Base-by-base conservation (phyloP, 2,888 invertebrate genomes). In the Perdita meconis region DNA sequence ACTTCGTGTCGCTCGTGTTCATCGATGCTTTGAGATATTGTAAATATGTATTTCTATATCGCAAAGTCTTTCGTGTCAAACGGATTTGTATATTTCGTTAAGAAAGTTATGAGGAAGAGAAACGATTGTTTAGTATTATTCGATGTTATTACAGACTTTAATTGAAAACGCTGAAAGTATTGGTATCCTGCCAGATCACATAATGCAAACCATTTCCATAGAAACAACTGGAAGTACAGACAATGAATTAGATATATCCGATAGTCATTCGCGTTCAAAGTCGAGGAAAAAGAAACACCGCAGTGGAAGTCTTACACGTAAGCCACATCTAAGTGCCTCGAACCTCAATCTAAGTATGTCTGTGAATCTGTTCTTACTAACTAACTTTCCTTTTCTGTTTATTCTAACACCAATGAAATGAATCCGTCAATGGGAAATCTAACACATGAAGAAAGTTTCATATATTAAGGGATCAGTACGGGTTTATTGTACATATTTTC, bases 231-330 rank as follows among this genome's bases (percentile, higher is more conserved):
- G 89, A 22, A 91, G 88, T 22, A 81, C 87, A 0, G 91, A 91
- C 22, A 88, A 86, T 57, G 90, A 91, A 61, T 81, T 92, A 51
- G 87, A 92, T 75, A 66, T 83, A 24, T 90, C 91, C 2, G 89
- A 90, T 69, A 79, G 84, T 19, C 80, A 82, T 16, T 79, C 84
- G 40, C 87, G 84, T 56, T 70, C 79, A 42, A 91, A 93, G 78
- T 93, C 93, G 71, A 94, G 95, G 84, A 94, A 94, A 89, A 95
- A 95, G 90, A 97, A 97, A 92, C 96, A 97, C 92, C 94, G 97
- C 89, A 94, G 97, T 94, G 97, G 97, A 86, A 97, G 97, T 85
- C 94, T 97, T 83, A 97, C 97, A 93, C 95, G 97, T 97, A 94
- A 94, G 94, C 85, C 85, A 81, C 86, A 88, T 74, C 84, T 86